Evolutionary conservation across 1,140 invertebrate genomes (phyloP).

Genomic region (Himalopsyche phryganea): DNA sequence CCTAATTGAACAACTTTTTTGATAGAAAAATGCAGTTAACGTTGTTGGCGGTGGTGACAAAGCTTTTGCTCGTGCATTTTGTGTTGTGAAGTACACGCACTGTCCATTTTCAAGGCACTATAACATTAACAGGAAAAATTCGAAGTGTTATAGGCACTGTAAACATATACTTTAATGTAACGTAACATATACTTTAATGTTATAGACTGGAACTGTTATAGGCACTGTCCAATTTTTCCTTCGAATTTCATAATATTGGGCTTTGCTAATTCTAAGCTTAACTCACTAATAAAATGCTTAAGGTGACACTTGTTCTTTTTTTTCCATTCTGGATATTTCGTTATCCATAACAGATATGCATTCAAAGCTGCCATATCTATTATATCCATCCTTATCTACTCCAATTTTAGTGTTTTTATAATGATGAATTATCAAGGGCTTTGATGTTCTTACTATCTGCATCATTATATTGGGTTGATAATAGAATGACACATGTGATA

Average conservation of each 20-base stretch:
- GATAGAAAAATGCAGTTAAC: too few relatives aligned
- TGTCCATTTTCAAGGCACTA: too few relatives aligned
- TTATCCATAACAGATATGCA: conserved; percentile 30
- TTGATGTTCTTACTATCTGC: not conserved
- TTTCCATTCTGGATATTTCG: conserved; percentile 18
- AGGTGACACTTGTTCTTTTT: conserved; percentile 1
- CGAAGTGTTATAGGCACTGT: too few relatives aligned
- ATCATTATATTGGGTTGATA: conserved; percentile 1
- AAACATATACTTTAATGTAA: too few relatives aligned
- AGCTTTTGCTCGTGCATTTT: too few relatives aligned
- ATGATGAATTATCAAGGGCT: conserved; percentile 1
- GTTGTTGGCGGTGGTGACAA: too few relatives aligned
- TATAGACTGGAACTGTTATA: too few relatives aligned
- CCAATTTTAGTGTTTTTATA: conserved; percentile 38
- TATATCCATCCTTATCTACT: conserved; percentile 33
- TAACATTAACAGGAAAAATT: too few relatives aligned
- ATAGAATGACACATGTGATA: not conserved
- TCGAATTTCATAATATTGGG: not conserved
- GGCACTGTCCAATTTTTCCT: too few relatives aligned
- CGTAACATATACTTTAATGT: too few relatives aligned
- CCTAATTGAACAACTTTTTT: too few relatives aligned
- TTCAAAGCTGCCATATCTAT: conserved; percentile 35
- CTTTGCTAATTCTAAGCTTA: conserved; percentile 19
- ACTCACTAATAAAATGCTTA: conserved; percentile 26
- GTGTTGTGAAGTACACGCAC: too few relatives aligned